phyloP scores from a whole-genome alignment of 2,113 vertebrate species.

The Chloropsis cyanopogon region DNA sequence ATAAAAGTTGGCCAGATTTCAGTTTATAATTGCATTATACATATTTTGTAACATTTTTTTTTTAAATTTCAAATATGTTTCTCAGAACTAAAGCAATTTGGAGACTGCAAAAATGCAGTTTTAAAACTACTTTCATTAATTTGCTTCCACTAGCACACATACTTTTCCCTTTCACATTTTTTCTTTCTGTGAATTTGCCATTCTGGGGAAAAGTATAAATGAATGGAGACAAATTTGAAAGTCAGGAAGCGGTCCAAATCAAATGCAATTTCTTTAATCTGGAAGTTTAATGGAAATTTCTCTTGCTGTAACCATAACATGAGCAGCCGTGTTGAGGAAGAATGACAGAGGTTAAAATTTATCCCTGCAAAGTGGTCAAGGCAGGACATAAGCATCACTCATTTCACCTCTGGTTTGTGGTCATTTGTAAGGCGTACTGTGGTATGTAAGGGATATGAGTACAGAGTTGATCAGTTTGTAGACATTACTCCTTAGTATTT shows the following conservation, averaged over 20 bases:
- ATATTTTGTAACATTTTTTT: not conserved
- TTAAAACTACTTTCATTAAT: not conserved
- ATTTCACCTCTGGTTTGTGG: not conserved
- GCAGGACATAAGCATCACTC: not conserved
- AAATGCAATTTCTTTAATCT: not conserved
- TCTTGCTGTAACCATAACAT: not conserved
- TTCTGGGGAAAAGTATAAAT: not conserved
- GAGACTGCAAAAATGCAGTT: not conserved
- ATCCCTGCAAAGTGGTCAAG: not conserved
- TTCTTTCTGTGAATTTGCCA: not conserved
- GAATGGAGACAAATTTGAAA: not conserved
- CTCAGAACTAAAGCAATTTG: not conserved
- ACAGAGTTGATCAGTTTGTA: not conserved
- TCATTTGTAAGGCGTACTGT: not conserved
- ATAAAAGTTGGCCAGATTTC: slow-evolving; percentile 8
- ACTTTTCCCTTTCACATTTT: not conserved
- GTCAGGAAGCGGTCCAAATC: not conserved
- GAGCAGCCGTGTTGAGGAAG: not conserved
- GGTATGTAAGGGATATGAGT: not conserved
- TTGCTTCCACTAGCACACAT: not conserved
- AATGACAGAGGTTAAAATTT: not conserved
- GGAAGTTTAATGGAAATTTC: not conserved
- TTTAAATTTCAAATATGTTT: not conserved
- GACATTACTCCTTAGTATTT: not conserved
- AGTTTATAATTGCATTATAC: not conserved